A percentile compares a stretch with the other conserved stretches of the same genome.
These are phyloP conservation scores for Cherax quadricarinatus DNA, from an alignment of 1,140 invertebrate species.

Conservation along the genomic window DNA sequence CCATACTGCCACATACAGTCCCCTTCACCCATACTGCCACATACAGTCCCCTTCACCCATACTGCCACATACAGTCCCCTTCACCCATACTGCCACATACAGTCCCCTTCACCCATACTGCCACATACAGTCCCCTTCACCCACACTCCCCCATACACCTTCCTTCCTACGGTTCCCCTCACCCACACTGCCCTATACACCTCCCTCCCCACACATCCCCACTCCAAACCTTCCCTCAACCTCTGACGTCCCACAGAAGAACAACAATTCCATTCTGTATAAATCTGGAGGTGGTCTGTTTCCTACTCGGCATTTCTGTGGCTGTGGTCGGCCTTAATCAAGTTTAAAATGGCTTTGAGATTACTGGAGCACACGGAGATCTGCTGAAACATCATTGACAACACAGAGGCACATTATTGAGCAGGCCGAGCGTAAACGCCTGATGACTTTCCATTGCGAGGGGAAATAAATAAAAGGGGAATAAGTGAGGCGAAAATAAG, in stretches of 20 bases:
- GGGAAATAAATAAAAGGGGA: conserved; percentile 66
- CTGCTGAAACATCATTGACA: conserved; percentile 71
- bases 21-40: background rate
- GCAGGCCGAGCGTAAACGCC: conserved; percentile 53
- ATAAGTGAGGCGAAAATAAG: conserved; percentile 67
- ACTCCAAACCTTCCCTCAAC: background rate
- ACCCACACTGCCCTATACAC: background rate
- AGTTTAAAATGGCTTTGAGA: conserved; percentile 71
- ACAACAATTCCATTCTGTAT: conserved; percentile 26
- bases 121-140: background rate
- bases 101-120: background rate
- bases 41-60: background rate
- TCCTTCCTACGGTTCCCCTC: background rate
- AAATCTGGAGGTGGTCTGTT: conserved; percentile 19
- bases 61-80: background rate
- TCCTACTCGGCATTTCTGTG: background rate
- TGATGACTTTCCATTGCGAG: conserved; percentile 67
- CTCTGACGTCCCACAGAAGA: background rate
- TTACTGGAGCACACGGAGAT: conserved; percentile 55
- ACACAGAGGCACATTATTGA: conserved; percentile 69
- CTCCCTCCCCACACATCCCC: background rate
- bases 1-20: background rate
- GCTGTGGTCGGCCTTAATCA: conserved; percentile 50
- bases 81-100: background rate
- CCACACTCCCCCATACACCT: background rate